Conservation (phyloP, 2,888 invertebrate species). For the Ectropis crepuscularia region DNA sequence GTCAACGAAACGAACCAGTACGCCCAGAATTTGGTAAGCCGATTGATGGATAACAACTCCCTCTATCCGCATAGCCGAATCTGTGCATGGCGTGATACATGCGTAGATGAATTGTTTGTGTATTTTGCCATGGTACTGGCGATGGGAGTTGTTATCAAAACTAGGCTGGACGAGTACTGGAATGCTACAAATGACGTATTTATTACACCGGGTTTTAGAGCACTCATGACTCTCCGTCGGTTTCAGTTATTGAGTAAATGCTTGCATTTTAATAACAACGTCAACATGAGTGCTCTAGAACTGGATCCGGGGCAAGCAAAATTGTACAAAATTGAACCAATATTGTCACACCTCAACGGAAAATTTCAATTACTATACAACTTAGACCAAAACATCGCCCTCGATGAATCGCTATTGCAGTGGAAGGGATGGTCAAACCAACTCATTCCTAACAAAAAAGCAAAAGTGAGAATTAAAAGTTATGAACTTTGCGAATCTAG, state of each 20-base stretch:
- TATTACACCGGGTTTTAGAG: background rate
- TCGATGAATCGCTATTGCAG: background rate
- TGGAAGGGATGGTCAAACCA: constrained; percentile 1
- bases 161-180: constrained; percentile 44
- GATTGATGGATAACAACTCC: constrained; percentile 23
- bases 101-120: background rate
- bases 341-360: constrained; percentile 1
- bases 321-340: background rate
- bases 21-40: constrained; percentile 43
- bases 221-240: constrained; percentile 1
- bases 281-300: background rate
- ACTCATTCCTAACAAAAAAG: background rate
- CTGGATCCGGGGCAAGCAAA: background rate
- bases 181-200: constrained; percentile 34
- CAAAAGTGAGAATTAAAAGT: background rate
- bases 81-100: background rate
- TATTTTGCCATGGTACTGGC: constrained; percentile 42
- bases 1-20: constrained; percentile 46
- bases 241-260: constrained; percentile 3
- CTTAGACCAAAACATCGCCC: background rate
- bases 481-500: no score
- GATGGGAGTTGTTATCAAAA: constrained; percentile 42
- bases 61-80: background rate
- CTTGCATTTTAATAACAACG: constrained; percentile 4
- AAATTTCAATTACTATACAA: background rate